These are phyloP conservation scores for Malurus cyaneus DNA, from an alignment of 2,113 vertebrate genomes.

Conservation along the genomic window DNA sequence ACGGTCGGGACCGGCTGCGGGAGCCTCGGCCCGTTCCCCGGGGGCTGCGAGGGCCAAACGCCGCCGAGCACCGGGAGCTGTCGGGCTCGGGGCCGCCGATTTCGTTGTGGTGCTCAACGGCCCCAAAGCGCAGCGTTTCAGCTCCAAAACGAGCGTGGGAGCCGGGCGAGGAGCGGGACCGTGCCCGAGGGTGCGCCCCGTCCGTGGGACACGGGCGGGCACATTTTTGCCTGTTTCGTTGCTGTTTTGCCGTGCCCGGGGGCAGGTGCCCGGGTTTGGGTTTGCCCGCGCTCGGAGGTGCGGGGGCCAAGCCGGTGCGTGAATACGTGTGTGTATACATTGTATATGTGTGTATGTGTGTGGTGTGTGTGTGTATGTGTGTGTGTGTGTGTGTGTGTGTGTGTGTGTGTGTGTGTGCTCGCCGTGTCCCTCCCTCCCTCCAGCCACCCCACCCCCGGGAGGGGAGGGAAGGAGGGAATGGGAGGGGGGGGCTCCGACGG, in stretches of 20 bases:
- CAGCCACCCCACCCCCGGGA: conserved; percentile 38
- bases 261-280: background rate
- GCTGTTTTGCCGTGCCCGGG: background rate
- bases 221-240: background rate
- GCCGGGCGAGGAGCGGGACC: background rate
- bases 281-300: background rate
- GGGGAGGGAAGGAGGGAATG: conserved; percentile 20
- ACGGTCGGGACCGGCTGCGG: fast-evolving
- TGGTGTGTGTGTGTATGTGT: background rate
- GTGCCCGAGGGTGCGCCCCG: background rate
- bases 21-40: background rate
- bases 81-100: background rate
- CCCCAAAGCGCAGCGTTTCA: background rate
- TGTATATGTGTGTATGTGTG: background rate
- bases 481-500: conserved; percentile 59
- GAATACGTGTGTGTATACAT: background rate
- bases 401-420: background rate
- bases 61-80: background rate
- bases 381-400: no score
- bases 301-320: background rate
- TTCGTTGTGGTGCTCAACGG: background rate
- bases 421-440: conserved; percentile 16
- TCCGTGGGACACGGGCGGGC: background rate
- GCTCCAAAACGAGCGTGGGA: background rate
- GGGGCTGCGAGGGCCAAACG: fast-evolving